phyloP scores from a whole-genome alignment of 2,113 vertebrate genomes.

The Ameiurus melas region DNA sequence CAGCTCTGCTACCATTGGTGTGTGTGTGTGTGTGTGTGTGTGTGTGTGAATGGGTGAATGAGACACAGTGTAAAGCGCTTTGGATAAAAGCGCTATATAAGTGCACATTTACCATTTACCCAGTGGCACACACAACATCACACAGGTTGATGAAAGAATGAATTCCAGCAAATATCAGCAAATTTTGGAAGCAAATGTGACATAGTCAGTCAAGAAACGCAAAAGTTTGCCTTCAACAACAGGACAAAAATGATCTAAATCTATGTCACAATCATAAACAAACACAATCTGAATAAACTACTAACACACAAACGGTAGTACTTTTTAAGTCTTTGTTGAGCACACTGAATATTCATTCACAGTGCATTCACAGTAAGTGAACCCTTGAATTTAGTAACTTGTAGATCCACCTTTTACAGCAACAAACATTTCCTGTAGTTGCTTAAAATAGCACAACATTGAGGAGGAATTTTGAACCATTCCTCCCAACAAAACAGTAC shows the following conservation, averaged over 20 bases:
- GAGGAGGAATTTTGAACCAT: no score
- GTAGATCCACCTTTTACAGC: not conserved
- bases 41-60: no score
- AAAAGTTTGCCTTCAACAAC: not conserved
- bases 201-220: not conserved
- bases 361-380: not conserved
- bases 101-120: no score
- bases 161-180: not conserved
- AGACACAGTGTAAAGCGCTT: no score
- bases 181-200: not conserved
- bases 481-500: no score
- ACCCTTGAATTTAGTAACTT: not conserved
- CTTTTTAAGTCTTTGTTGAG: no score
- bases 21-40: no score
- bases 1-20: no score
- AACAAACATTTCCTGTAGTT: no score
- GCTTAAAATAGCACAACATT: not conserved
- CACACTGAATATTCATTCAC: no score
- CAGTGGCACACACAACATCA: not conserved
- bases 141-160: not conserved
- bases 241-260: not conserved
- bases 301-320: not conserved
- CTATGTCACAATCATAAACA: not conserved
- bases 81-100: no score
- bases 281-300: not conserved